phyloP scores from a whole-genome alignment of 2,113 vertebrate genomes.

The Cephalopterus ornatus region DNA sequence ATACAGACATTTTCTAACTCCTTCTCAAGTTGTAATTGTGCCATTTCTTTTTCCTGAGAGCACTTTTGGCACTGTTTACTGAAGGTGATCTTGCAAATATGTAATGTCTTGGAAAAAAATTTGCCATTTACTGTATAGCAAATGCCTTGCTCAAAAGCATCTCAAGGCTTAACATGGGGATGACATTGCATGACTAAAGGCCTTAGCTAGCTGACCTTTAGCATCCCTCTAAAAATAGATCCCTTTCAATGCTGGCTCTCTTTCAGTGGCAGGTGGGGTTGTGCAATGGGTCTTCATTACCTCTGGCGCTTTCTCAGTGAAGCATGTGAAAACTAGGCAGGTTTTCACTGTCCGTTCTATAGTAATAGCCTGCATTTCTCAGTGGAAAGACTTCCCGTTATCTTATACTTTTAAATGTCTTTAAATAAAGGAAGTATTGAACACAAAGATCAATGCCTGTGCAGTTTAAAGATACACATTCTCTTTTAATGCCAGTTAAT shows the following conservation, averaged over 20 bases:
- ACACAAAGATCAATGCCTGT: neutral
- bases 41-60: constrained; percentile 2
- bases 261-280: constrained; percentile 14
- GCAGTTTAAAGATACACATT: neutral
- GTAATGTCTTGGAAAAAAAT: neutral
- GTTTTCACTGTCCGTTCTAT: neutral
- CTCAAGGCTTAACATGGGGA: neutral
- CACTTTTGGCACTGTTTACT: neutral
- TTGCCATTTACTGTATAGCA: neutral
- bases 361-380: neutral
- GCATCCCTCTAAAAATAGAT: constrained; percentile 61
- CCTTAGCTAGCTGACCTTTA: constrained; percentile 42
- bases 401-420: neutral
- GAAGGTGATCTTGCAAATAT: constrained; percentile 32
- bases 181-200: neutral
- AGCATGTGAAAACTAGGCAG: neutral
- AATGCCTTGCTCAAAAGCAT: neutral
- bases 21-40: neutral
- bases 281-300: constrained; percentile 21
- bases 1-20: neutral
- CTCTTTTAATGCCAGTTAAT: neutral
- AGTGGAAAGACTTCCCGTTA: neutral
- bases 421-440: neutral
- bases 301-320: constrained; percentile 8
- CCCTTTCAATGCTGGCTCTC: neutral